Evolutionary conservation across 2,888 invertebrate genomes (phyloP).

Genomic region (Oxyteleia sp.): DNA sequence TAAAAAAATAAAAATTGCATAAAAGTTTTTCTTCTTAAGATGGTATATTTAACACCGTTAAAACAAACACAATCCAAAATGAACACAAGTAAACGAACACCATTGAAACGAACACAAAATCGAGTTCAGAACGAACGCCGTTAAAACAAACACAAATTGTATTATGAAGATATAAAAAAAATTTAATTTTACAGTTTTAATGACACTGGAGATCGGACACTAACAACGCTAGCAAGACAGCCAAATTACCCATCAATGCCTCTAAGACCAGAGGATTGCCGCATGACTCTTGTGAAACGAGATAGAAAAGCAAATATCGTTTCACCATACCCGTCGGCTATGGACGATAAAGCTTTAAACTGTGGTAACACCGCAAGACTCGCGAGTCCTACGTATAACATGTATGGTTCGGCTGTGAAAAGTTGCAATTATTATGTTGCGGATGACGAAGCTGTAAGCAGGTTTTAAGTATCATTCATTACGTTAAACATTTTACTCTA

Average conservation of each 20-base stretch:
- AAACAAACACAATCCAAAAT: too few relatives aligned
- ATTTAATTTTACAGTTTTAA: constrained; percentile 81
- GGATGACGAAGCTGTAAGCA: constrained; percentile 86
- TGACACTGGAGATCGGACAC: constrained; percentile 85
- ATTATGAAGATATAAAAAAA: background rate
- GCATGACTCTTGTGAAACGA: constrained; percentile 83
- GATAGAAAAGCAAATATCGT: constrained; percentile 81
- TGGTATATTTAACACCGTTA: too few relatives aligned
- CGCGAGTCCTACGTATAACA: constrained; percentile 85
- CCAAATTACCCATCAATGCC: constrained; percentile 87
- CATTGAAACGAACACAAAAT: too few relatives aligned
- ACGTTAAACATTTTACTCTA: too few relatives aligned
- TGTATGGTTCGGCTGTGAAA: constrained; percentile 85
- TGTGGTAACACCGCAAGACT: constrained; percentile 78
- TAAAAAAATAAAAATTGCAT: too few relatives aligned
- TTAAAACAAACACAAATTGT: too few relatives aligned
- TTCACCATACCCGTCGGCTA: constrained; percentile 83
- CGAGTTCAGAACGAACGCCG: too few relatives aligned
- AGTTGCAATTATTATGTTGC: constrained; percentile 84
- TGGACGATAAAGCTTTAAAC: constrained; percentile 81
- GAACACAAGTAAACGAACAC: too few relatives aligned
- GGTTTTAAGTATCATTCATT: constrained; percentile 80
- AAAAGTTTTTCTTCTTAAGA: too few relatives aligned
- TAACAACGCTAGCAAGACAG: constrained; percentile 86
- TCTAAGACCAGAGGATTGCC: constrained; percentile 84